Evolutionary conservation across 2,797 vertebrate genomes (phyloP).

Genomic region (Prionace glauca): DNA sequence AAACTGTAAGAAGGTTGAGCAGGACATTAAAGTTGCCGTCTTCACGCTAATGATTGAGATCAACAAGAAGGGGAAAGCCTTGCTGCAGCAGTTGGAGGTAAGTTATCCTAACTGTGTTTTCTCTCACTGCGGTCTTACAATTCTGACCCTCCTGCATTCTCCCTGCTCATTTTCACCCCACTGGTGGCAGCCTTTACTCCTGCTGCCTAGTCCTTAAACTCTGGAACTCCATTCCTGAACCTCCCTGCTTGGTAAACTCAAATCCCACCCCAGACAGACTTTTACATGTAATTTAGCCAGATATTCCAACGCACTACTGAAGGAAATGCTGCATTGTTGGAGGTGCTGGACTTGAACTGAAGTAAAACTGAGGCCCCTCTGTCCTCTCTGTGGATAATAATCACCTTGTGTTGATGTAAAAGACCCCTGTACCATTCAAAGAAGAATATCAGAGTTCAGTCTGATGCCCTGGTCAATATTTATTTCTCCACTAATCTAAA

Average conservation of each 20-base stretch:
- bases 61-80: constrained; percentile 92
- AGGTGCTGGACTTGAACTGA: neutral
- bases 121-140: no score
- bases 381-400: neutral
- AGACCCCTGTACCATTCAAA: neutral
- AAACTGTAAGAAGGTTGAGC: constrained; percentile 87
- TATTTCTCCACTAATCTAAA: neutral
- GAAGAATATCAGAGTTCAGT: neutral
- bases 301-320: neutral
- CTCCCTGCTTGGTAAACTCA: neutral
- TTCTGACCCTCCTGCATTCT: no score
- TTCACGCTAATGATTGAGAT: constrained; percentile 96
- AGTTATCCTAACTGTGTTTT: neutral
- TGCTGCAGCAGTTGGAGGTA: constrained; percentile 93
- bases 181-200: neutral
- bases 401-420: neutral
- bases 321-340: neutral
- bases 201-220: neutral
- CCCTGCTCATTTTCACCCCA: neutral
- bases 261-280: neutral
- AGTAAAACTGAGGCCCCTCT: neutral
- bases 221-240: neutral
- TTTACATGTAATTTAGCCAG: neutral
- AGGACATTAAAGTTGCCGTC: constrained; percentile 96
- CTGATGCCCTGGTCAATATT: neutral